Base-by-base conservation (phyloP, 2,888 invertebrate genomes). In the Drosophila pseudotalamancana region DNA sequence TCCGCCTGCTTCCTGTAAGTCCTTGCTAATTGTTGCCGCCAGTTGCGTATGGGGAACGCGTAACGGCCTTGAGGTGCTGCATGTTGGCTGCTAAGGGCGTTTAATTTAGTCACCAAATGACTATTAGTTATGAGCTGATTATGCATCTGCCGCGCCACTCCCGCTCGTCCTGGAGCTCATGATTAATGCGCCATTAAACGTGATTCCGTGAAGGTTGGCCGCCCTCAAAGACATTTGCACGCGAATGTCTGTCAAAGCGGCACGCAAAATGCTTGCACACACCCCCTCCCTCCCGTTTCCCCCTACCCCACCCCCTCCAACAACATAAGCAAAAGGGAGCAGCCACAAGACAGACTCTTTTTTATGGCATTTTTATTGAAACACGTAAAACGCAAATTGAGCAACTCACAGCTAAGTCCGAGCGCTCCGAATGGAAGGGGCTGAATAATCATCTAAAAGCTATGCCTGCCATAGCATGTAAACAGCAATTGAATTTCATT, bases 331-430 rank as follows among this genome's bases (percentile, higher is more conserved):
- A 21, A 12, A 18, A 8, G 8, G 35, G 18, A 25, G 35, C 27
- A 19, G 31, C 45, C 51, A 51, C 43, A 50, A 51, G 39, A 54
- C 54, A 42, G 53, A 53, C 50, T 50, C 42, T 64, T 67, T 74
- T 84, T 81, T 66, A 81, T 81, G 64, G 78, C 75, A 43, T 70
- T 81, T 84, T 84, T 81, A 81, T 81, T 81, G 75, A 70, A 68
- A 68, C 81, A 77, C 81, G 85, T 81, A 81, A 84, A 81, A 75
- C 74, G 42, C 60, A 81, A 84, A 81, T 84, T 77, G 82, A 70
- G 85, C 65, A 57, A 34, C 57, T 45, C 37, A 23, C 21, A 6
- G 11, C 31, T 31, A 21, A 61, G 27, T 49, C 46, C 39, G 50
- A 45, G 16, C n/a, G 37, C 11, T 21, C 46, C 19, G 3, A 32